Base-by-base conservation (phyloP, 2,113 vertebrate genomes). In the Tauraco erythrolophus region DNA sequence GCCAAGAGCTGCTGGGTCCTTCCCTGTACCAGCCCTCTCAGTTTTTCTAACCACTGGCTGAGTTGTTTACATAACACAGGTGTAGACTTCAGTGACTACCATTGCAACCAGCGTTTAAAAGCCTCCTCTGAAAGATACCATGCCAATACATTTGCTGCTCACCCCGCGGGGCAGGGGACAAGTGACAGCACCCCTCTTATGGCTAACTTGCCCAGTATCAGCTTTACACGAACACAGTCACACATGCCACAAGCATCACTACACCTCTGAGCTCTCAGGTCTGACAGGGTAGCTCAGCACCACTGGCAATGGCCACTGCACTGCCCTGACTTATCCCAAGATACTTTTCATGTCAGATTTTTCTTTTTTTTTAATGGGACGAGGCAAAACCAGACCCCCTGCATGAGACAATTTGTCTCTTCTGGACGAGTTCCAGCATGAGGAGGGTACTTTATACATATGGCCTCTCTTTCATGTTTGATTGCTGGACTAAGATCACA, bases 401-500 rank as follows among this genome's bases (percentile, higher is more conserved):
- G 53, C 80, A 54, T 53, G 81, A 96, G 74, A 31, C 11, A 78
- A 33, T 89, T 95, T 92, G 51, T 94, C 94, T 87, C 31, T 56
- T 75, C 76, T 96, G 91, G 86, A 56, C 3, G 2, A 37, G 51
- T 81, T 78, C 91, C 95, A 97, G 76, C 57, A 56, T 12, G 30
- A 84, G 88, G 68, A 93, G 76, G 56, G 71, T 77, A 71, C 72
- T 95, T 91, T 1, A 57, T 75, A 89, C 85, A 92, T 92, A 94
- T 75, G 91, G 84, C 45, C 35, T 89, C 16, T 54, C 88, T 97
- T 93, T 97, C 92, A 91, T 94, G 85, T 96, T 56, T 95, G 92
- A 96, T 88, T 96, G 79, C 82, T 92, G 83, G 88, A 95, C 94
- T 92, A 87, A 92, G 76, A 94, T 87, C 43, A 91, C 43, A 96